Evolutionary conservation across 2,113 vertebrate species (phyloP).

Genomic region (Brienomyrus brachyistius): DNA sequence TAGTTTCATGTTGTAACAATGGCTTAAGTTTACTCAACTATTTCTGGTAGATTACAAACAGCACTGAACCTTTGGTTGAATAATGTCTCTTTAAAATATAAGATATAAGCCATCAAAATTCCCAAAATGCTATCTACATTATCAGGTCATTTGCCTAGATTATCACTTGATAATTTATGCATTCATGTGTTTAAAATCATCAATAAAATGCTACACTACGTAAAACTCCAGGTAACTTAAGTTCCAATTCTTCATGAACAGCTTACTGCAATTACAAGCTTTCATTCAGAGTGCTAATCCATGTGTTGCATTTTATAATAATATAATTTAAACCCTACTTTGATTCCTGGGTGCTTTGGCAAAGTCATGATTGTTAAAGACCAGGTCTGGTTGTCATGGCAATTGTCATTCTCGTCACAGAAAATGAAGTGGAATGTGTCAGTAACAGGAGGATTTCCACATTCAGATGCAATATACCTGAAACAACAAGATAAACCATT

Average conservation of each 20-base stretch:
- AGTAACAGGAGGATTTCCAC: constrained; percentile 61
- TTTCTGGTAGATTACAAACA: not conserved
- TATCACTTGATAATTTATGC: not conserved
- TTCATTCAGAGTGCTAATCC: not conserved
- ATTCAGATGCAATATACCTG: constrained; percentile 81
- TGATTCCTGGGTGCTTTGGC: constrained; percentile 57
- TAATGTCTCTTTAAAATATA: not conserved
- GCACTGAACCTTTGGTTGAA: not conserved
- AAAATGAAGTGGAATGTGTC: constrained; percentile 88
- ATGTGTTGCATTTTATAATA: not conserved
- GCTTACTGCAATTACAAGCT: not conserved
- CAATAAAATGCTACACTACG: not conserved
- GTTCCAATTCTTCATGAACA: no score
- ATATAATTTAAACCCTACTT: constrained; percentile 50
- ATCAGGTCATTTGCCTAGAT: not conserved
- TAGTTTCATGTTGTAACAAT: not conserved
- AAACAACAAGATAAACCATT: not conserved
- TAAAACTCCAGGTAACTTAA: not conserved
- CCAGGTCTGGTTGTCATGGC: constrained; percentile 83
- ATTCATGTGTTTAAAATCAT: not conserved
- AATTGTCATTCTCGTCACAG: constrained; percentile 75
- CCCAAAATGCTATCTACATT: not conserved
- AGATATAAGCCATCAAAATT: not conserved
- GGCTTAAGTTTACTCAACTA: not conserved
- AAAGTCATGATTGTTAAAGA: constrained; percentile 71